Percentiles rank a stretch among this genome's conserved stretches.
phyloP scores from a whole-genome alignment of 2,113 vertebrate genomes.

The Chloroceryle aenea region DNA sequence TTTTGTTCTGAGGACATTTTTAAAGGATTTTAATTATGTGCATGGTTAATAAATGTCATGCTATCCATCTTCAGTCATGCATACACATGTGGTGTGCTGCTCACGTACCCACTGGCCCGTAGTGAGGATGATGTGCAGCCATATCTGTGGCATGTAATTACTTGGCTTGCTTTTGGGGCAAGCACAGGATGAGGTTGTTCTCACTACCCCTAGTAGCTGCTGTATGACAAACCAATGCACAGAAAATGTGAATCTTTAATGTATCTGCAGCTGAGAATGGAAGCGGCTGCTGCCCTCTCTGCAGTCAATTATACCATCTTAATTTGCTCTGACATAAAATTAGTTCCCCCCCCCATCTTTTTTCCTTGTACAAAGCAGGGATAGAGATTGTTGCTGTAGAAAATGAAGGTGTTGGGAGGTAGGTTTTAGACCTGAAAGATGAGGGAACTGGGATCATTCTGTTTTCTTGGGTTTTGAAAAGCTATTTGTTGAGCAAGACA shows the following conservation, averaged over 20 bases:
- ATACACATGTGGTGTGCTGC: background rate
- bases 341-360: background rate
- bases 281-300: background rate
- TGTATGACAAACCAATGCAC: background rate
- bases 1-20: conserved; percentile 33
- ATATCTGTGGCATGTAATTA: background rate
- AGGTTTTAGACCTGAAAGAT: background rate
- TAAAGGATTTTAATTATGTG: conserved; percentile 56
- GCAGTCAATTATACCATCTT: background rate
- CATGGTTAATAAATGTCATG: conserved; percentile 53
- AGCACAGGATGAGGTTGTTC: background rate
- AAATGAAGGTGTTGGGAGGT: background rate
- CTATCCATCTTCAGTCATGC: conserved; percentile 3
- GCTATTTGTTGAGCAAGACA: background rate
- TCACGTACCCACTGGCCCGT: background rate
- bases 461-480: background rate
- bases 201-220: background rate
- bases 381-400: background rate
- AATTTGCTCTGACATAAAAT: conserved; percentile 30
- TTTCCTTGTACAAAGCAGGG: background rate
- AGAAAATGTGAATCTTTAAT: background rate
- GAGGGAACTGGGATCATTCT: background rate
- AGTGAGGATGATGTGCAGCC: background rate
- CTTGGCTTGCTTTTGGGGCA: background rate
- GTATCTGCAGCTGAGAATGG: background rate